phyloP scores from a whole-genome alignment of 2,113 vertebrate genomes.

The Notothenia rossii region DNA sequence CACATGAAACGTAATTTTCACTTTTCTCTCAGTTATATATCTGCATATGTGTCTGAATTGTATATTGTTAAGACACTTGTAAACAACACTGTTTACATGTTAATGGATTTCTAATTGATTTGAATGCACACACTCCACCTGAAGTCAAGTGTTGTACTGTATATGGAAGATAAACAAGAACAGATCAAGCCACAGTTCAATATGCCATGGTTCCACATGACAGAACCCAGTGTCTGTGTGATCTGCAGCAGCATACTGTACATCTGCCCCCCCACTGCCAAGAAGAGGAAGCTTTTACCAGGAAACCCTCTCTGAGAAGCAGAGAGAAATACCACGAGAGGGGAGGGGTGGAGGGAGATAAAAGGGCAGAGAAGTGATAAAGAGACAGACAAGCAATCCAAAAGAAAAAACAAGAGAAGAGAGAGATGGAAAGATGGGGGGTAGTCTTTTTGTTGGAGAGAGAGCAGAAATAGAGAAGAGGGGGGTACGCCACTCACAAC shows the following conservation, averaged over 20 bases:
- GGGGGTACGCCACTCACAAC: slow-evolving; percentile 66
- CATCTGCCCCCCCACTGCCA: slow-evolving; percentile 37
- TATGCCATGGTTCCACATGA: slow-evolving; percentile 48
- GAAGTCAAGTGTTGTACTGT: not conserved
- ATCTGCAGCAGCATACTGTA: slow-evolving; percentile 41
- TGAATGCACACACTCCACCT: slow-evolving; percentile 3
- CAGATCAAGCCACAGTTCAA: slow-evolving; percentile 22
- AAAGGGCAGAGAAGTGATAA: slow-evolving; percentile 68
- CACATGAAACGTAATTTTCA: no score
- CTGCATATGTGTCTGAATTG: no score
- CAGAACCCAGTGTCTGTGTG: slow-evolving; percentile 49
- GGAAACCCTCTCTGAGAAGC: slow-evolving; percentile 59
- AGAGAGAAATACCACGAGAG: slow-evolving; percentile 62
- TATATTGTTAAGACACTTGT: not conserved
- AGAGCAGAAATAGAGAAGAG: slow-evolving; percentile 46
- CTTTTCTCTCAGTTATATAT: no score
- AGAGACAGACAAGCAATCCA: slow-evolving; percentile 59
- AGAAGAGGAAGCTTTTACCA: slow-evolving; percentile 55
- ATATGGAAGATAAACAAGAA: slow-evolving; percentile 11
- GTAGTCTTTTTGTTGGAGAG: slow-evolving; percentile 51
- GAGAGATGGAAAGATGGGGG: slow-evolving; percentile 46
- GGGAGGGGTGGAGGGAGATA: slow-evolving; percentile 32
- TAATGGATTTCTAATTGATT: not conserved
- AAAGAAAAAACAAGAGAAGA: slow-evolving; percentile 57
- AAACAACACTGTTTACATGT: no score